Base-by-base conservation (phyloP, 2,113 vertebrate species). In the Pseudonaja textilis region DNA sequence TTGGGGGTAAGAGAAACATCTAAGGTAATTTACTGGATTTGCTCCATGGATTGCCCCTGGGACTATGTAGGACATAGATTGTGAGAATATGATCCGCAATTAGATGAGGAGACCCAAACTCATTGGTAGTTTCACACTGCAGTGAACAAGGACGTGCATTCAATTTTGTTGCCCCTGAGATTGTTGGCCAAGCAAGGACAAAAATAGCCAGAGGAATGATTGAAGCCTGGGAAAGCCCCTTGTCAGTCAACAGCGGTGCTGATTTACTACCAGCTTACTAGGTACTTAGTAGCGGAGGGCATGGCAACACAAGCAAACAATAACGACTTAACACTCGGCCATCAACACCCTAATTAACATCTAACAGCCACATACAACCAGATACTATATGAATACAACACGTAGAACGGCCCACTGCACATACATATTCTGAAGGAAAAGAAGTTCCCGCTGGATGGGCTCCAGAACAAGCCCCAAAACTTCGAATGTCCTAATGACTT, bases 41-140 rank as follows among this genome's bases (percentile, higher is more conserved):
- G 0, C 29, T 69, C 2, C 29, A n/a, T 69, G 25, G 29, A 18
- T 18, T 69, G 4, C 14, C 14, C 5, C 29, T n/a, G 29, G 5
- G 12, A 69, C 29, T 69, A 34, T 69, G 0, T 34, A 69, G 29
- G 64, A 69, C 4, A 16, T 12, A 69, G 64, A 34, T 69, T 16
- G 5, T 0, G 4, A 34, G 64, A 69, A 69, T 0, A n/a, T 6
- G 29, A 64, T 1, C 4, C 4, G 29, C 29, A 2, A 4, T 16
- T 69, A 34, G 12, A 69, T 4, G 10, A n/a, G 64, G 29, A 64
- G 11, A 69, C 29, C 64, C 29, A 34, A 69, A n/a, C 1, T 69
- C 61, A 69, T 69, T n/a, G 12, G 12, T n/a, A 69, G 61, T 12
- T n/a, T 16, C 12, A n/a, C 61, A n/a, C 14, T 69, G 14, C 61